Base-by-base conservation (phyloP, 37 sponge, comb jelly and placozoan species). In the Beroe forskalii region DNA sequence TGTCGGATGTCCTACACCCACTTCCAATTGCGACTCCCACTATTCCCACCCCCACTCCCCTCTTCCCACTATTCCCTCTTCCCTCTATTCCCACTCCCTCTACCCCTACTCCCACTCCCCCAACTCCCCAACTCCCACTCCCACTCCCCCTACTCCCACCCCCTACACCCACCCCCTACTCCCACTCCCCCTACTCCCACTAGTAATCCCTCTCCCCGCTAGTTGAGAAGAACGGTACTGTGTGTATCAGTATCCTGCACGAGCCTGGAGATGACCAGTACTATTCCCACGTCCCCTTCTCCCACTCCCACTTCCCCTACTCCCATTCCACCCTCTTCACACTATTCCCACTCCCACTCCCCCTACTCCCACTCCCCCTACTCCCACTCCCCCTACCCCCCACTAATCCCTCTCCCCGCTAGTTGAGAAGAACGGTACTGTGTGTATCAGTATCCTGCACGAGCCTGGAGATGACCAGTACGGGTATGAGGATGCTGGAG, bases 181-280 rank as follows among this genome's bases (percentile, higher is more conserved):
- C 83, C 25, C 62, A 44, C 32, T n/a, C 31, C 6, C 90, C 23
- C 61, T 41, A 1, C 0, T 28, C 41, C 55, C 28, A n/a, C n/a
- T n/a, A n/a, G n/a, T n/a, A n/a, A n/a, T 37, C 39, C 22, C 48
- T 36, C 8, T 0, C 20, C 62, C 55, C 12, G 12, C 0, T 89
- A 95, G 96, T 95, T 91, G 93, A 94, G 36, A 90, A 93, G 91
- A 92, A 96, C 90, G 98, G 98, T 12, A 93, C 94, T 48, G 98
- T 97, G 40, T 97, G 98, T 69, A 97, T 97, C 55, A 94, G 94
- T 4, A 97, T 97, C 60, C 94, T 97, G 0, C 98, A 97, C 67
- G 98, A 97, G 89, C 98, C 98, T 23, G 98, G 98, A 32, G 98
- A 97, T 90, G 98, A 97, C 90, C 94, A 95, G 91, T 97, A 92